Evolutionary conservation across 2,113 vertebrate genomes (phyloP), one percentile per base, ranked within the genome.

Genomic region (Acinonyx jubatus): DNA sequence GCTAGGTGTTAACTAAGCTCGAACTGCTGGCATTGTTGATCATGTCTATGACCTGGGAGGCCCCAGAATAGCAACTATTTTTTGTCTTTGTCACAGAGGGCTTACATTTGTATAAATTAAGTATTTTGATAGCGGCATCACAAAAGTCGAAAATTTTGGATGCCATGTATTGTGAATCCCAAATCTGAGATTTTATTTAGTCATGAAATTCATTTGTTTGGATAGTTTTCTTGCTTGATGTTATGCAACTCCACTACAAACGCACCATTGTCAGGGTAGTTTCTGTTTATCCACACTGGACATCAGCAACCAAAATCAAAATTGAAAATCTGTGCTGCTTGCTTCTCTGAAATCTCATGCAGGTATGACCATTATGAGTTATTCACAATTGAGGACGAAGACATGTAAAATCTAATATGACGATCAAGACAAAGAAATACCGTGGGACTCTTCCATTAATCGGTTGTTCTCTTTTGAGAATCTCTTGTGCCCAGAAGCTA

Each of bases 21-120:
- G 80, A 98, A 97, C 69, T 66, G 19, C 57, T 97, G n/a, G 94
- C 84, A 91, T 91, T 95, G 74, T 97, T 97, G 82, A 97, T 96
- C 96, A 4, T 96, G 27, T 94, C 96, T 88, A 5, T 84, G 94
- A 80, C 90, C 38, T 82, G 66, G 87, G 97, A 97, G 89, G 11
- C 71, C 78, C n/a, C 27, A 48, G 76, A 96, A 96, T 80, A 95
- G 86, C 92, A 98, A 88, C 85, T 66, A 7, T 29, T 69, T 98
- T 94, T 95, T 7, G 0, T 93, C 93, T 97, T 63, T 91, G 88
- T 98, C 94, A 97, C 93, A 89, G 82, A 95, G 69, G 80, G 52
- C 91, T 87, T 97, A 94, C 55, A 41, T 38, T 97, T 97, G 63
- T 33, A 29, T 41, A 33, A 94, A 86, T 87, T 96, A 95, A 98